Percentiles rank a stretch among this genome's conserved stretches.
Evolutionary conservation across 2,113 vertebrate genomes (phyloP).

Genomic region (Callochromis pleurospilus): DNA sequence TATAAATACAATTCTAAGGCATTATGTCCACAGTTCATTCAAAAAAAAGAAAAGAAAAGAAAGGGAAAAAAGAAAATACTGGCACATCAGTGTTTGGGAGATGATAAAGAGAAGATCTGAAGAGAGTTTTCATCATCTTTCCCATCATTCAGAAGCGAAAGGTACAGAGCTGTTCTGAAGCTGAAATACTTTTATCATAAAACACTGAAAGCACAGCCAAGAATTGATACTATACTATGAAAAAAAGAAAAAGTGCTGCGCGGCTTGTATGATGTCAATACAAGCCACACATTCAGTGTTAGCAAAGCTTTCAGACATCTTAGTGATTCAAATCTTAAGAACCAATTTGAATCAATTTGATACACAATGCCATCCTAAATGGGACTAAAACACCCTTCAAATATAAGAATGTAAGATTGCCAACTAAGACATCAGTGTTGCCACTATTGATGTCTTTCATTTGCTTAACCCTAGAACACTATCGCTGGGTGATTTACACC

Average conservation of each 20-base stretch:
- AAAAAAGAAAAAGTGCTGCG: background rate
- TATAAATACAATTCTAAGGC: conserved; percentile 9
- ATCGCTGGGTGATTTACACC: no score
- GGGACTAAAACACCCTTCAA: background rate
- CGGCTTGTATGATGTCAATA: background rate
- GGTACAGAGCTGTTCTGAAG: background rate
- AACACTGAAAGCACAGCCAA: background rate
- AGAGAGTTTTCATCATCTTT: conserved; percentile 21
- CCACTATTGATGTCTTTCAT: background rate
- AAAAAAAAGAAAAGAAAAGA: background rate
- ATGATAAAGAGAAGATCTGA: conserved; percentile 8
- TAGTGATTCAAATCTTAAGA: background rate
- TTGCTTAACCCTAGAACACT: background rate
- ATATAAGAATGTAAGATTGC: background rate
- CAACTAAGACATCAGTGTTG: background rate
- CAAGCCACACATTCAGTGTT: background rate
- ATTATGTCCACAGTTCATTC: background rate
- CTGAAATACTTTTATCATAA: conserved; percentile 16
- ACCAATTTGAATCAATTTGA: background rate
- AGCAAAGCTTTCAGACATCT: background rate
- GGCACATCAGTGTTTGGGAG: background rate
- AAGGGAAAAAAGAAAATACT: background rate
- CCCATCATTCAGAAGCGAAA: conserved; percentile 12
- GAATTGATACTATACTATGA: background rate
- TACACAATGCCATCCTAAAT: background rate